Base-by-base conservation (phyloP, 2,888 invertebrate species). In the Spodoptera littoralis region DNA sequence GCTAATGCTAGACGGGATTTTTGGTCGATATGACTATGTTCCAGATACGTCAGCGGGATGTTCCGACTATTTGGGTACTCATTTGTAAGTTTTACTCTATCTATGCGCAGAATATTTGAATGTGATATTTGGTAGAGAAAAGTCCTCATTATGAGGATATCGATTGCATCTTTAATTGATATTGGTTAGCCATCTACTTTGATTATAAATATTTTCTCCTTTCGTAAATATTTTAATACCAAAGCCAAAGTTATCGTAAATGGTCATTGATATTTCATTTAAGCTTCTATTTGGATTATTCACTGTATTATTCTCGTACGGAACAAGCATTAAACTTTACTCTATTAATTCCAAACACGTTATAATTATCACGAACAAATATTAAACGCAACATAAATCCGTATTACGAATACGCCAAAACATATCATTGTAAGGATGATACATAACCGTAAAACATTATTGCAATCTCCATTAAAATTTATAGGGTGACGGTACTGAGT, bases 1-100 rank as follows among this genome's bases (percentile, higher is more conserved):
- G 91, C 83, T 90, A 92, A 92, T 92, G 82, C 81, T 80, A 55
- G 71, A 49, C 76, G 80, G 87, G 89, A 90, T 90, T 92, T 92
- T 91, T 91, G 89, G 89, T 88, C 85, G 88, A 86, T 85, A 82
- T 67, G 45, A 64, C 70, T 67, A 74, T 50, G 67, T 65, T 52
- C 58, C 63, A 70, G 60, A 74, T 70, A 76, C 68, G 74, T 73
- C 73, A 78, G 48, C 49, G 48, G 9, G 36, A 45, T 58, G 41
- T 58, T 51, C 55, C 54, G 47, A 46, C 18, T 36, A 54, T 53
- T 57, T 11, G 48, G 60, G 24, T 53, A 44, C 51, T 58, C 51
- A 68, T 61, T 63, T 58, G 52, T 45, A 54, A 18, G 44, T 11
- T 47, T 44, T 3, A 24, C 43, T 8, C 48, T 12, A 22, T 27